phyloP scores from a whole-genome alignment of 2,797 vertebrate genomes.

The Cirrhinus molitorella region DNA sequence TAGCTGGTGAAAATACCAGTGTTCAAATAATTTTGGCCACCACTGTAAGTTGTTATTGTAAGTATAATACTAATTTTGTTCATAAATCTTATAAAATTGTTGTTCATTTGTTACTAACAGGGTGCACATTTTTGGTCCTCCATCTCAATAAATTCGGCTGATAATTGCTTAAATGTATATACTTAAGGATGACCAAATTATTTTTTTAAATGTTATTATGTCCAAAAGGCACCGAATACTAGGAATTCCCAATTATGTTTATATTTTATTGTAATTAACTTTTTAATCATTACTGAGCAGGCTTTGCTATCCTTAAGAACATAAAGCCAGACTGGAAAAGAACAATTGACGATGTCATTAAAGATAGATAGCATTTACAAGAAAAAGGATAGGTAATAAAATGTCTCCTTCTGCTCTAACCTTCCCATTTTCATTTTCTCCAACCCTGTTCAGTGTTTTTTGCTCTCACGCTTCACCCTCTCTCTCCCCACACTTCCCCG shows the following conservation, averaged over 20 bases:
- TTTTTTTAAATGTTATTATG: too few relatives aligned
- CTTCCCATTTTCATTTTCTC: background rate
- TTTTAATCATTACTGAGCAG: background rate
- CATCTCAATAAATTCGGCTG: too few relatives aligned
- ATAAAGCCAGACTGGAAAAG: conserved; percentile 19
- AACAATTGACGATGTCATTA: conserved; percentile 27
- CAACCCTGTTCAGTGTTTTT: background rate
- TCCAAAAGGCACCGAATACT: too few relatives aligned
- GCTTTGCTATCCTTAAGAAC: background rate
- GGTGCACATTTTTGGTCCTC: too few relatives aligned
- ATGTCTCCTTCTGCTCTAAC: conserved; percentile 14
- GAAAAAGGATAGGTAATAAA: conserved; percentile 36
- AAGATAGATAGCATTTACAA: conserved; percentile 21
- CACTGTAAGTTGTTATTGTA: too few relatives aligned
- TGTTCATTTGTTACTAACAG: too few relatives aligned
- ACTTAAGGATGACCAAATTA: too few relatives aligned
- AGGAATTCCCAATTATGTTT: background rate
- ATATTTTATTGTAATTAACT: background rate
- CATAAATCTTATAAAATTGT: too few relatives aligned
- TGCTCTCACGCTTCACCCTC: conserved; percentile 53
- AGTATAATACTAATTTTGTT: too few relatives aligned
- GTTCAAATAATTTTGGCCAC: too few relatives aligned
- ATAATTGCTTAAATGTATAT: too few relatives aligned
- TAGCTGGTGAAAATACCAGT: too few relatives aligned
- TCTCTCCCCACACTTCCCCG: conserved; percentile 57